Evolutionary conservation across 64 coral and sea anemone species (phyloP), one percentile per base, ranked within the genome.

Genomic region (Actinia tenebrosa): DNA sequence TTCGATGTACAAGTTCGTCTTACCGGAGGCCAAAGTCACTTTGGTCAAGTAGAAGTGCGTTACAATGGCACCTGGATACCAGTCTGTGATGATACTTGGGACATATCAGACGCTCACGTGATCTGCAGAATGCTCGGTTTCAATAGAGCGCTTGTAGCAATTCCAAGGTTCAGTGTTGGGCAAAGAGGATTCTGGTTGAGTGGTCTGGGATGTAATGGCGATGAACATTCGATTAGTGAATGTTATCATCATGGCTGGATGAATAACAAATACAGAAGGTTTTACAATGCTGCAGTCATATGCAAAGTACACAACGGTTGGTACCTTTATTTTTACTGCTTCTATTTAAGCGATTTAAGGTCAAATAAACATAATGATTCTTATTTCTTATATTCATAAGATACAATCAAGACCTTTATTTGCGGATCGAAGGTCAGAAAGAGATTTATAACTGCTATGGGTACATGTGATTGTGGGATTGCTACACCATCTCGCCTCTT

Each of bases 91-190:
- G 27, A 42, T 16, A 79, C 16, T 2, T 79, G 77, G 77, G 77
- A 79, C 45, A 18, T 47, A 79, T 79, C 77, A 79, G 43, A 42
- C 18, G 77, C 77, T 79, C 27, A 79, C 13, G 77, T 79, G 30
- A 16, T 79, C 45, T 79, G 77, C 19, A 42, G 77, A 79, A 79
- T 79, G 77, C 30, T 47, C 45, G 77, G 77, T 79, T 79, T 45
- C 45, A 42, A 42, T 17, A 0, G 6, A 44, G 77, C 30, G 10
- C 77, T 16, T 45, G 77, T 15, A 44, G 77, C 45, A 37, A 79
- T 42, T 2, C 45, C 16, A 27, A 16, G 42, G 14, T 10, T 44
- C 27, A 16, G 3, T 45, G 45, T 44, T 17, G 77, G 77, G 6
- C 3, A 42, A 6, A 47, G 23, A 79, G 77, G 45, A 44, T 5